These are phyloP conservation scores for Troides aeacus DNA, from an alignment of 2,888 invertebrate genomes.

Conservation along the genomic window DNA sequence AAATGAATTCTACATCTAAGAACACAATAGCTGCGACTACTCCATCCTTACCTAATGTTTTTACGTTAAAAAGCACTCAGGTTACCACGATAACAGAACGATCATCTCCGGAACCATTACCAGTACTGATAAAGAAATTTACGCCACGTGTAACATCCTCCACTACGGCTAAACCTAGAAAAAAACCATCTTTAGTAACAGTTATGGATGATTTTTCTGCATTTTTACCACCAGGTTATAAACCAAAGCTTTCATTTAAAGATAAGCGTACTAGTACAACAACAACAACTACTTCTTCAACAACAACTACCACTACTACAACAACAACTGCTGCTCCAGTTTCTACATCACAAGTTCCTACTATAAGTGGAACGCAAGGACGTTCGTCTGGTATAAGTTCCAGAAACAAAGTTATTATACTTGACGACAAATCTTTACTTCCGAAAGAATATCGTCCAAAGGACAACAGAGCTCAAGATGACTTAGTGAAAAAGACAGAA, in stretches of 20 bases:
- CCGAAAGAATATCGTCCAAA: slow-evolving; percentile 79
- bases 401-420: slow-evolving; percentile 79
- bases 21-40: slow-evolving; percentile 56
- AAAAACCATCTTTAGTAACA: slow-evolving; percentile 68
- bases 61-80: slow-evolving; percentile 75
- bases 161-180: slow-evolving; percentile 69
- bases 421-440: slow-evolving; percentile 77
- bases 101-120: slow-evolving; percentile 80
- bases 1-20: slow-evolving; percentile 47
- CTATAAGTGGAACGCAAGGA: slow-evolving; percentile 67
- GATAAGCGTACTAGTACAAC: slow-evolving; percentile 78
- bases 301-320: slow-evolving; percentile 44
- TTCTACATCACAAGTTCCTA: slow-evolving; percentile 43
- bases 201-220: slow-evolving; percentile 82
- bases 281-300: slow-evolving; percentile 49
- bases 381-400: slow-evolving; percentile 77
- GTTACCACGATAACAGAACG: slow-evolving; percentile 71
- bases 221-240: slow-evolving; percentile 83
- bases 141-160: slow-evolving; percentile 74
- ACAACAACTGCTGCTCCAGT: slow-evolving; percentile 36
- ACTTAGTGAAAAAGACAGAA: slow-evolving; percentile 69
- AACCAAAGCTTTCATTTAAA: slow-evolving; percentile 74
- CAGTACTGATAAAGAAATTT: slow-evolving; percentile 84
- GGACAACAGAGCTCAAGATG: slow-evolving; percentile 61
- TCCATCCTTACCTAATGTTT: slow-evolving; percentile 61